These are phyloP conservation scores for Euura saliciscinereae DNA, from an alignment of 1,140 invertebrate genomes.

Conservation along the genomic window DNA sequence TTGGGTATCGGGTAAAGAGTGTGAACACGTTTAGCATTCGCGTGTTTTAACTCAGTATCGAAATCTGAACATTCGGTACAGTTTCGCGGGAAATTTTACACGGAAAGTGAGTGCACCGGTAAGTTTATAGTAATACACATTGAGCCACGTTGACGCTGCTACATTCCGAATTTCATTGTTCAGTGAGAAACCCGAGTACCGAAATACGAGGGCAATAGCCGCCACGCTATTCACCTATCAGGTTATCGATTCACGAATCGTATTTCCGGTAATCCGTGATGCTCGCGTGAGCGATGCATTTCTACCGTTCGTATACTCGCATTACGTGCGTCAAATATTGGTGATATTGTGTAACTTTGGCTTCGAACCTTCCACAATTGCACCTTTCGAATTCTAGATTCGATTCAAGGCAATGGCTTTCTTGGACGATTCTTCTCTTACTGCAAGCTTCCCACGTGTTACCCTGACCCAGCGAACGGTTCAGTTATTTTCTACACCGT, in stretches of 20 bases:
- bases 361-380: background rate
- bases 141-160: too few relatives aligned
- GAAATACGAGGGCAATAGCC: background rate
- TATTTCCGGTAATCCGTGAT: slow-evolving; percentile 44
- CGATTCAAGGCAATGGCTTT: background rate
- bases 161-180: background rate
- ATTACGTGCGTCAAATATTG: slow-evolving; percentile 47
- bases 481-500: too few relatives aligned
- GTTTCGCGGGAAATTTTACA: too few relatives aligned
- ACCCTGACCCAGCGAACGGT: too few relatives aligned
- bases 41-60: too few relatives aligned
- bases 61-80: too few relatives aligned
- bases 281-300: slow-evolving; percentile 38
- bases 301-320: slow-evolving; percentile 38
- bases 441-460: too few relatives aligned
- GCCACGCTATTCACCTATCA: slow-evolving; percentile 7
- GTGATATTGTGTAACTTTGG: slow-evolving; percentile 21
- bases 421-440: background rate
- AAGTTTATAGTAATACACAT: too few relatives aligned
- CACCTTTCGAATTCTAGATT: background rate
- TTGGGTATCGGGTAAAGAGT: too few relatives aligned
- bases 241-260: slow-evolving; percentile 40
- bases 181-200: background rate
- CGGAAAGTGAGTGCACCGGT: too few relatives aligned
- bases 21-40: too few relatives aligned